Evolutionary conservation across 2,888 invertebrate genomes (phyloP).

Genomic region (Acanthopleura granulata): DNA sequence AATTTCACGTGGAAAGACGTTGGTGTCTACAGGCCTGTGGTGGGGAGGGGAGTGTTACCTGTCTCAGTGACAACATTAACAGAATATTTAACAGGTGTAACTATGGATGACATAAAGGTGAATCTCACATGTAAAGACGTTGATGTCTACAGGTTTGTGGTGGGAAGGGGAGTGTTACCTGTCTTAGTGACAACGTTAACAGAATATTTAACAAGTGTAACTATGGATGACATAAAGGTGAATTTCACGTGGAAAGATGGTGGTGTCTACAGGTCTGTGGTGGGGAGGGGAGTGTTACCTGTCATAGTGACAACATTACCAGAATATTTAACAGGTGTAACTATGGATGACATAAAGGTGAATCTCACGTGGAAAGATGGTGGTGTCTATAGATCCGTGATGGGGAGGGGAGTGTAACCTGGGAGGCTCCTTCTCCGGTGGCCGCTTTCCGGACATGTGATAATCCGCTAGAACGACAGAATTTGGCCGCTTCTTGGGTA

Average conservation of each 20-base stretch:
- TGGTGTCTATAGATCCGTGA: constrained; percentile 30
- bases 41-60: constrained; percentile 24
- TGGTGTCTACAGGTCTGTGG: constrained; percentile 30
- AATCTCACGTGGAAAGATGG: constrained; percentile 50
- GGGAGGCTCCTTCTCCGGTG: constrained; percentile 52
- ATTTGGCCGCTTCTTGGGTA: constrained; percentile 48
- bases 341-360: neutral
- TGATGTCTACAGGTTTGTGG: too few species aligned
- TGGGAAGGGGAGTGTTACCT: too few species aligned
- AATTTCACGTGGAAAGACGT: constrained; percentile 50
- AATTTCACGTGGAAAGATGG: constrained; percentile 50
- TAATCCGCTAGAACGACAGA: constrained; percentile 53
- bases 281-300: constrained; percentile 24
- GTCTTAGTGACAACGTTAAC: too few species aligned
- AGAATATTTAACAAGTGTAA: too few species aligned
- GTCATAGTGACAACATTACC: too few species aligned
- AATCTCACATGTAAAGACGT: too few species aligned
- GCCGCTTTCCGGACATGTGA: constrained; percentile 48
- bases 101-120: too few species aligned
- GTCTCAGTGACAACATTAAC: too few species aligned
- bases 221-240: constrained; percentile 5
- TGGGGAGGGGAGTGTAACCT: constrained; percentile 25
- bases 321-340: too few species aligned
- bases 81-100: too few species aligned
- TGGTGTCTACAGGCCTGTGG: constrained; percentile 30